Evolutionary conservation across 2,888 invertebrate species (phyloP), one percentile per base, ranked within the genome.

Genomic region (Xanthia togata): DNA sequence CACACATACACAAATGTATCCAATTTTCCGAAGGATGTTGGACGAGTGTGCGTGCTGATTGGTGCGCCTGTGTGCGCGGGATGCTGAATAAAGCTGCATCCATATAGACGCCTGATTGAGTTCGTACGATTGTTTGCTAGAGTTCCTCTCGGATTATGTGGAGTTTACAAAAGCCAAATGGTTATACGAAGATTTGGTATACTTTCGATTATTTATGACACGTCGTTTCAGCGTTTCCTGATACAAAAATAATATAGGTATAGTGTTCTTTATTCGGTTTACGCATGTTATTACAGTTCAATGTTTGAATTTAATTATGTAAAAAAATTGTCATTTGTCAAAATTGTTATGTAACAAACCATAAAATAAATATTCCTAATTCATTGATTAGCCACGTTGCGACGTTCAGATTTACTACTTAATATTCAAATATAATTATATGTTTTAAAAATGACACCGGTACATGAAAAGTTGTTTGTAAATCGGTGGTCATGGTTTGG

Each of bases 81-180:
- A 95, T 93, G 95, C 95, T 95, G 95, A 82, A 84, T 93, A 92
- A 94, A 88, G 95, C 87, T 84, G 79, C 79, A 63, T 93, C 87
- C 92, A 95, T 85, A 93, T 77, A 88, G 89, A 69, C 67, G 82
- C 73, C 62, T 89, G 87, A 91, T 91, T 90, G 89, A 89, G 87
- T 90, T 89, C 87, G 82, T 87, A 88, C 75, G 81, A 87, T 86
- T 88, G 89, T 86, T 88, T 86, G 87, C 84, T 86, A 73, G 80
- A 82, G 83, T 80, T 77, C 59, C 73, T n/a, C 41, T 76, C 53
- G 79, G 83, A 84, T 87, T 82, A 81, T 82, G 57, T 80, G 65
- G 75, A 82, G 82, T 78, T 83, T 77, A 82, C 82, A 79, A 78
- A 79, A 62, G 70, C 70, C 65, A 55, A 85, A 83, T 81, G 82